Evolutionary conservation across 2,113 vertebrate species (phyloP).

Genomic region (Channa argus): DNA sequence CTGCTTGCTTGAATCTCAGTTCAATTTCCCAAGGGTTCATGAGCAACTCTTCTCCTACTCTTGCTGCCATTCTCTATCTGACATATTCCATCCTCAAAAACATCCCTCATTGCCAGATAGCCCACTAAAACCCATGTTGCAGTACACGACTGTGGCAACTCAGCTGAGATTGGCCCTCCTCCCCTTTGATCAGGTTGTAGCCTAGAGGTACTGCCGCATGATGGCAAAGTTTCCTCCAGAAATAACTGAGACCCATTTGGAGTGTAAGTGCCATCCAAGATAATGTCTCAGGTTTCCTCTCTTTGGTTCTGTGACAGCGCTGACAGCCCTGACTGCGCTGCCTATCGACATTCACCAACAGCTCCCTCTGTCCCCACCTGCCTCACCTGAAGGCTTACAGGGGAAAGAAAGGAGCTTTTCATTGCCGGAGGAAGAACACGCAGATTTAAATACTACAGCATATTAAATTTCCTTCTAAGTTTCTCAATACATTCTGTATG

Average conservation of each 20-base stretch:
- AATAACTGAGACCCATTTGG: slow-evolving; percentile 51
- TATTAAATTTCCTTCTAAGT: too few relatives aligned
- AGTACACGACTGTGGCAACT: neutral
- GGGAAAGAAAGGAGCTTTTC: neutral
- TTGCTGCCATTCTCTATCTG: slow-evolving; percentile 23
- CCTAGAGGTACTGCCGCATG: slow-evolving; percentile 19
- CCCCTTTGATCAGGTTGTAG: slow-evolving; percentile 35
- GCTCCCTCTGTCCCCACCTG: slow-evolving; percentile 33
- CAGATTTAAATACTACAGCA: slow-evolving; percentile 9
- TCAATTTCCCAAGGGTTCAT: slow-evolving; percentile 71
- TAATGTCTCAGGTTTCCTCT: slow-evolving; percentile 47
- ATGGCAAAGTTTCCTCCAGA: slow-evolving; percentile 49
- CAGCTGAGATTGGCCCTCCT: slow-evolving; percentile 1
- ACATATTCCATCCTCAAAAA: slow-evolving; percentile 24
- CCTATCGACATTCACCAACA: slow-evolving; percentile 47
- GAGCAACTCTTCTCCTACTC: slow-evolving; percentile 40
- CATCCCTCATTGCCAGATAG: neutral
- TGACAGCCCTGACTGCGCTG: slow-evolving; percentile 33
- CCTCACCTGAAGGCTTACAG: slow-evolving; percentile 44
- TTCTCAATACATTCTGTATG: too few relatives aligned
- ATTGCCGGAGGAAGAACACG: neutral
- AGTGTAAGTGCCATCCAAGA: slow-evolving; percentile 54
- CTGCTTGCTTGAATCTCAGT: slow-evolving; percentile 59
- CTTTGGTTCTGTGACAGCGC: slow-evolving; percentile 44
- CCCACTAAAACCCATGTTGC: slow-evolving; percentile 4